Evolutionary conservation across 2,888 invertebrate species (phyloP), one percentile per base, ranked within the genome.

Genomic region (Cotesia congregata): DNA sequence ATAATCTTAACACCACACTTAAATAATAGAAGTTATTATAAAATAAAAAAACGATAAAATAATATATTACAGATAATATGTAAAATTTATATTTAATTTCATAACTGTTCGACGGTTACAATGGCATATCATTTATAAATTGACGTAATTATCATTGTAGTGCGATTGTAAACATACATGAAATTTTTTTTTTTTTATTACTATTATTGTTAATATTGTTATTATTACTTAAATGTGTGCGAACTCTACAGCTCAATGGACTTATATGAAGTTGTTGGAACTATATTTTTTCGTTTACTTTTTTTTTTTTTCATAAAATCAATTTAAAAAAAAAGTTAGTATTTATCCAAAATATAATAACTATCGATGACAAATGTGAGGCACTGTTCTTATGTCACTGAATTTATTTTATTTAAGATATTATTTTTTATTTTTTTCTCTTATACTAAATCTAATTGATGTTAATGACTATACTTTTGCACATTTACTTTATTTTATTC

Each of bases 21-120:
- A 50, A 50, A 50, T 50, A 50, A 12, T 9, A 50, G 3, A 12
- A 50, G 50, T 50, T 50, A 50, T 50, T 50, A 50, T 50, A 50
- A 50, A 50, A 50, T 2, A 50, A 50, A 50, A 50, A 50, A 50
- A 50, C 4, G 7, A 50, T 50, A 50, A 50, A 50, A 50, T 50
- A 50, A 50, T 50, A 50, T 70, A 41, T 5, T n/a, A 68, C 12
- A 7, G 50, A 68, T 20, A 30, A 20, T 70, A 62, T 62, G 50
- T 67, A 39, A 67, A 39, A 30, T 70, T 59, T 70, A 70, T 70
- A 70, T 70, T 70, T 60, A 30, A 70, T 59, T 59, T 70, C 50
- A 59, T 59, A 70, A 70, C 70, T 60, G 70, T 70, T 70, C 30
- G 60, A 70, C 70, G 70, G 70, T 70, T 50, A 70, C 59, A 70